Evolutionary conservation across 2,113 vertebrate species (phyloP).

Genomic region (Pterocles burchelli): DNA sequence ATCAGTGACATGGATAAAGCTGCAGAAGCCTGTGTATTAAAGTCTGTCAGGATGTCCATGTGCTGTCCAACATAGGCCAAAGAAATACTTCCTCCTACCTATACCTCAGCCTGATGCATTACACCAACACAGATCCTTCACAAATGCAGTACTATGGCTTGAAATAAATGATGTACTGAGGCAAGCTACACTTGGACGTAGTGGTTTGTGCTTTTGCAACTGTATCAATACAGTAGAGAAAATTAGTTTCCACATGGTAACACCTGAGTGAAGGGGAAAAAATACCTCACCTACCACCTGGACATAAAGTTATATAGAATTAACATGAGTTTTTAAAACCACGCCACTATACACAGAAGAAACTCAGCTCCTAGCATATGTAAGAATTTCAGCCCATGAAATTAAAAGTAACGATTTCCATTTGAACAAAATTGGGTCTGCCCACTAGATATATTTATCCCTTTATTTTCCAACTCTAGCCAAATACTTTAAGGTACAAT

Average conservation of each 20-base stretch:
- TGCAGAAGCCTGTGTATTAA: neutral
- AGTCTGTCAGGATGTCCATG: neutral
- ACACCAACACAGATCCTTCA: neutral
- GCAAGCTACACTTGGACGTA: neutral
- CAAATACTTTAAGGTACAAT: neutral
- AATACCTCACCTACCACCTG: neutral
- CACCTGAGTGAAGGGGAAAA: neutral
- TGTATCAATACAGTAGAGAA: neutral
- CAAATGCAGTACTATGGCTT: neutral
- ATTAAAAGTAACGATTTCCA: neutral
- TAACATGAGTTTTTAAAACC: neutral
- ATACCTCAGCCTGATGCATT: neutral
- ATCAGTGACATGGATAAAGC: neutral
- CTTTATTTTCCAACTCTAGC: neutral
- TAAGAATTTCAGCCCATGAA: neutral
- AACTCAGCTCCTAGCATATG: neutral
- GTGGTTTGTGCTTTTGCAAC: neutral
- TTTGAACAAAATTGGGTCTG: neutral
- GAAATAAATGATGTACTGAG: neutral
- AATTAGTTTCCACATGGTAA: neutral
- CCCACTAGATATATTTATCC: neutral
- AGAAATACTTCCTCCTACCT: neutral
- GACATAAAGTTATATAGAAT: neutral
- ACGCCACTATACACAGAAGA: neutral
- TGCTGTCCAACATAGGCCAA: neutral